Conservation (phyloP, 2,888 invertebrate species). For the Priocnemis perturbator region DNA sequence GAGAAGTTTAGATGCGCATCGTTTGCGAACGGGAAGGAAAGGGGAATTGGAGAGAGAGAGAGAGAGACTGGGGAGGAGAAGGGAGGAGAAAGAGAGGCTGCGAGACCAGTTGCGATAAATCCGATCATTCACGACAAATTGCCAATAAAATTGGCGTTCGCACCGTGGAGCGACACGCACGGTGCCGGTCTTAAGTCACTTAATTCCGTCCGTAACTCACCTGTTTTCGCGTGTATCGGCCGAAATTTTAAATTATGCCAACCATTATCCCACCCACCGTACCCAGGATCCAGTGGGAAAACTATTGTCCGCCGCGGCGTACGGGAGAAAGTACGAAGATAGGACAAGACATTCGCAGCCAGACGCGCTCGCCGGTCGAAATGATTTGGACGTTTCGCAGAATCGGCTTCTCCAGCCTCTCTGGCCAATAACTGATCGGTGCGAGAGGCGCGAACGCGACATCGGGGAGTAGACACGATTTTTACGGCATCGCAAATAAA, state of each 20-base stretch:
- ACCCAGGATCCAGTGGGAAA: conserved; percentile 20
- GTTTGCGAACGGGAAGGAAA: conserved; percentile 16
- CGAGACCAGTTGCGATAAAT: conserved; percentile 54
- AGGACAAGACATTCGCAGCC: conserved; percentile 44
- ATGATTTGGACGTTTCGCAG: conserved; percentile 32
- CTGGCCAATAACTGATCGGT: conserved; percentile 40
- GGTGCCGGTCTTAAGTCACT: conserved; percentile 58
- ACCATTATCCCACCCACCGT: conserved; percentile 59
- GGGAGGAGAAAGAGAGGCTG: conserved; percentile 1
- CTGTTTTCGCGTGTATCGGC: conserved; percentile 65
- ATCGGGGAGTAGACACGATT: conserved; percentile 43
- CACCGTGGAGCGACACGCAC: conserved; percentile 40
- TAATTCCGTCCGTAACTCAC: conserved; percentile 67
- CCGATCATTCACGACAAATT: conserved; percentile 62
- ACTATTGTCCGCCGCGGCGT: conserved; percentile 39
- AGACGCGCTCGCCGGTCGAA: conserved; percentile 1
- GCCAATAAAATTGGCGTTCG: conserved; percentile 60
- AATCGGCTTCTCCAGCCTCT: neutral
- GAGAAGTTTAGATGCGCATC: conserved; percentile 51
- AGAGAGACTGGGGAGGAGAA: neutral
- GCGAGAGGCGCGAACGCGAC: conserved; percentile 24
- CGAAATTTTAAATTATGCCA: conserved; percentile 68
- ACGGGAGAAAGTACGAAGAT: conserved; percentile 24
- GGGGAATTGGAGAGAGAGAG: neutral
- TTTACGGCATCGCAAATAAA: conserved; percentile 53